Conservation (phyloP, 1,140 invertebrate species). For the Pogonognathellus flavescens region DNA sequence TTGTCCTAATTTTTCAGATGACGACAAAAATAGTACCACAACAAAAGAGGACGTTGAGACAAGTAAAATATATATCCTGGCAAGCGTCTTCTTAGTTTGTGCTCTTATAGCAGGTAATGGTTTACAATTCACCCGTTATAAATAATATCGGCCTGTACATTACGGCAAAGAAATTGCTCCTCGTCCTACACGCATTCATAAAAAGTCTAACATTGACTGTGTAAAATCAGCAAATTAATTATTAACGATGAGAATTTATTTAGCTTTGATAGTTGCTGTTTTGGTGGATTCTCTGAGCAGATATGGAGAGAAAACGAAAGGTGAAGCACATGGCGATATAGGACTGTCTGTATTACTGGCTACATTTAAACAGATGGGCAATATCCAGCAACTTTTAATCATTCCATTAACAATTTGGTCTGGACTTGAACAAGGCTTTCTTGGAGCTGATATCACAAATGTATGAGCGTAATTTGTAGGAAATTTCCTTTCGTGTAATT, state of each 20-base stretch:
- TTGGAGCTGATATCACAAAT: conserved; percentile 79
- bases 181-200: no score
- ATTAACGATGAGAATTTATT: neutral
- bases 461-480: conserved; percentile 72
- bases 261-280: conserved; percentile 69
- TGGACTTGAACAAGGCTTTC: conserved; percentile 93
- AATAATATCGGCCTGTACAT: neutral
- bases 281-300: conserved; percentile 43
- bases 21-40: conserved; percentile 69
- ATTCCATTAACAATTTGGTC: conserved; percentile 97
- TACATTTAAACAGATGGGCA: conserved; percentile 91
- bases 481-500: neutral
- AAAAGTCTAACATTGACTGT: no score
- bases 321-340: conserved; percentile 7
- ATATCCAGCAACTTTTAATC: conserved; percentile 84
- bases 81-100: conserved; percentile 21
- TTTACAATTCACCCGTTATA: no score
- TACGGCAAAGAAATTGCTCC: neutral
- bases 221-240: neutral
- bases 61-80: conserved; percentile 71
- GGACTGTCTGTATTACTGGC: conserved; percentile 79
- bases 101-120: conserved; percentile 17
- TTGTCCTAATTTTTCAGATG: conserved; percentile 65
- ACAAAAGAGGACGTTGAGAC: conserved; percentile 71
- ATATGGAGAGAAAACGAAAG: conserved; percentile 82